Evolutionary conservation across 2,888 invertebrate species (phyloP), one percentile per base, ranked within the genome.

Genomic region (Lithophane semibrunnea): DNA sequence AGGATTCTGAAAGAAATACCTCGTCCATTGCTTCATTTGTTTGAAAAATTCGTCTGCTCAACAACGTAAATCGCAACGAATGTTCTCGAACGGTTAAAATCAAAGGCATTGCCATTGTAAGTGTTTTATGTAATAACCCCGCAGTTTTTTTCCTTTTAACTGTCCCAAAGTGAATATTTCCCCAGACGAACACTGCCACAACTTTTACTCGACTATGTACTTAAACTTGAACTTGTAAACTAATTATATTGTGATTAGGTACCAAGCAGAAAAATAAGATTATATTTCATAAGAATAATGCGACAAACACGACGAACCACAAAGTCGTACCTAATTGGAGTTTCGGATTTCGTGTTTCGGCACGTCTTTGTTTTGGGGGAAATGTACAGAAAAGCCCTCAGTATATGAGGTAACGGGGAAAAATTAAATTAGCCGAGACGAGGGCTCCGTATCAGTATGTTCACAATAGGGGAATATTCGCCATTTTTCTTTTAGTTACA

Each of bases 401-500:
- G 75, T 77, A 69, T 73, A 79, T 82, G 82, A 80, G 78, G 85
- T 86, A 85, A 88, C 74, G 70, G 75, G 81, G 85, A 87, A 85
- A 87, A 89, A 89, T 88, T 88, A 88, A 89, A 89, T 88, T 87
- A 86, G 80, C 78, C 58, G 75, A 75, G 75, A 85, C 81, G 87
- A 88, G 86, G 86, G 80, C 84, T 42, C 44, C 75, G 78, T 84
- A 84, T 88, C 83, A 80, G 77, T 72, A 82, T 83, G 85, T 84
- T 80, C 83, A 84, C 87, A 84, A 83, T 82, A 82, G 87, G 85
- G 87, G 86, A 83, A 87, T 90, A 90, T 85, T 85, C 86, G 86
- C 84, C 87, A 91, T 90, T 88, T 88, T 90, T 91, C 88, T 90
- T 89, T 90, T 90, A 90, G 89, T 87, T 88, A 88, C 89, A 88